phyloP scores from a whole-genome alignment of 2,888 invertebrate genomes.

The Flabesymbios commensalis region DNA sequence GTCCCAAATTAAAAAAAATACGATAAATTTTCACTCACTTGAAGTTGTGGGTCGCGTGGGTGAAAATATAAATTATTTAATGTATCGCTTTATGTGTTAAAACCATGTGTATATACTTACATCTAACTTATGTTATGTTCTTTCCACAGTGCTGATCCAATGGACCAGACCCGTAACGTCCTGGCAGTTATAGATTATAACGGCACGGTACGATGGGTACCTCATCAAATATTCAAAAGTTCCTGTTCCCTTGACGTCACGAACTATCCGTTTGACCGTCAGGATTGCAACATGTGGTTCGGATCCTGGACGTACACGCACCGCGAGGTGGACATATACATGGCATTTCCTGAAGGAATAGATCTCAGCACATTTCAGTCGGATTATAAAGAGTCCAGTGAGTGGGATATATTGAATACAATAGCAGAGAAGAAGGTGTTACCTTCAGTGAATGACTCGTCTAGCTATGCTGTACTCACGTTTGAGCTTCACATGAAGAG shows the following conservation, averaged over 20 bases:
- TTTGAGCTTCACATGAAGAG: slow-evolving; percentile 20
- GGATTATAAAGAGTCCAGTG: slow-evolving; percentile 23
- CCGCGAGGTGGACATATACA: slow-evolving; percentile 13
- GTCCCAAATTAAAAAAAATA: no score
- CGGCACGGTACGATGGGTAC: slow-evolving; percentile 26
- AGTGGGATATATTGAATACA: slow-evolving; percentile 14
- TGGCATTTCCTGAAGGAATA: slow-evolving; percentile 21
- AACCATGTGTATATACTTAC: no score
- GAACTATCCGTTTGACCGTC: slow-evolving; percentile 31
- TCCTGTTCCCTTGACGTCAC: slow-evolving; percentile 33
- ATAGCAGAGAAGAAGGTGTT: slow-evolving; percentile 11
- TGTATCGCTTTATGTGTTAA: no score
- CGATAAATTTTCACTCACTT: no score
- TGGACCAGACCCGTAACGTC: slow-evolving; percentile 15
- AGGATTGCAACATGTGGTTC: slow-evolving; percentile 32
- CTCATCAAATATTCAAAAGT: slow-evolving; percentile 29
- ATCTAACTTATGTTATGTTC: no score
- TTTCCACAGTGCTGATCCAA: slow-evolving; percentile 21
- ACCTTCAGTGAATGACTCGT: slow-evolving; percentile 8
- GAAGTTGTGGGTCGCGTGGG: no score
- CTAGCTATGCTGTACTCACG: slow-evolving; percentile 17
- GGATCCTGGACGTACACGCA: slow-evolving; percentile 32
- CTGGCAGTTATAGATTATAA: slow-evolving; percentile 17
- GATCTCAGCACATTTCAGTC: slow-evolving; percentile 26
- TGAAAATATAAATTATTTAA: no score